A percentile compares a stretch with the other conserved stretches of the same genome.
Conservation (phyloP, 2,888 invertebrate genomes). For the Tetragonisca angustula region DNA sequence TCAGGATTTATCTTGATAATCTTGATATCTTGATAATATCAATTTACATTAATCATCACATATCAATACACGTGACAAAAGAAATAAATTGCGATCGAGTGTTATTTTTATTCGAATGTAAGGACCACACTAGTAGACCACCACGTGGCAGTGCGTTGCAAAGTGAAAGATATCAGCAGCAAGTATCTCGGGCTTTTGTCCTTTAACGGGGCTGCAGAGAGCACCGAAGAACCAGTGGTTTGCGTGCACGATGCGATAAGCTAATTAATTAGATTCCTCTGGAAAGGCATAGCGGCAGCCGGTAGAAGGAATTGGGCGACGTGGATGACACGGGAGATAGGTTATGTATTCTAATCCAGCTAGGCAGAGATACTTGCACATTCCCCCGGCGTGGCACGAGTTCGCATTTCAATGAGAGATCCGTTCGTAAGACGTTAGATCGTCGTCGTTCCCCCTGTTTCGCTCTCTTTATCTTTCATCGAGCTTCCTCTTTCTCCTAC, state of each 20-base stretch:
- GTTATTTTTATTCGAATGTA: background rate
- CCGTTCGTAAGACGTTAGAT: constrained; percentile 58
- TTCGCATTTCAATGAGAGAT: constrained; percentile 73
- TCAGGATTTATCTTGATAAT: too few relatives aligned
- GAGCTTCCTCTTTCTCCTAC: constrained; percentile 32
- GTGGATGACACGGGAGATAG: constrained; percentile 71
- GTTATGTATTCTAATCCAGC: constrained; percentile 71
- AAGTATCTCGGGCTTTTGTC: constrained; percentile 48
- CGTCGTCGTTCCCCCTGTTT: constrained; percentile 31
- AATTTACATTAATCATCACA: too few relatives aligned
- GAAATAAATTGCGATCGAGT: background rate
- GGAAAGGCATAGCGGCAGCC: constrained; percentile 57
- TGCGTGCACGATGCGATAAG: constrained; percentile 67
- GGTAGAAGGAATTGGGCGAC: constrained; percentile 58
- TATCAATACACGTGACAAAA: too few relatives aligned
- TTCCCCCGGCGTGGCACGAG: constrained; percentile 35
- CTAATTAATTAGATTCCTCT: constrained; percentile 69
- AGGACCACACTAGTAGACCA: background rate
- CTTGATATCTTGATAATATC: too few relatives aligned
- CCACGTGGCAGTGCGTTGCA: background rate
- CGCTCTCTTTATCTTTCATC: constrained; percentile 20
- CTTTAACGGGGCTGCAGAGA: constrained; percentile 37
- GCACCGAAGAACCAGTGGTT: constrained; percentile 44
- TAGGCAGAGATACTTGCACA: constrained; percentile 57
- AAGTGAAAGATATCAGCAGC: constrained; percentile 52